Evolutionary conservation across 1,140 invertebrate species (phyloP), one percentile per base, ranked within the genome.

Genomic region (Sminthurides bifidus): DNA sequence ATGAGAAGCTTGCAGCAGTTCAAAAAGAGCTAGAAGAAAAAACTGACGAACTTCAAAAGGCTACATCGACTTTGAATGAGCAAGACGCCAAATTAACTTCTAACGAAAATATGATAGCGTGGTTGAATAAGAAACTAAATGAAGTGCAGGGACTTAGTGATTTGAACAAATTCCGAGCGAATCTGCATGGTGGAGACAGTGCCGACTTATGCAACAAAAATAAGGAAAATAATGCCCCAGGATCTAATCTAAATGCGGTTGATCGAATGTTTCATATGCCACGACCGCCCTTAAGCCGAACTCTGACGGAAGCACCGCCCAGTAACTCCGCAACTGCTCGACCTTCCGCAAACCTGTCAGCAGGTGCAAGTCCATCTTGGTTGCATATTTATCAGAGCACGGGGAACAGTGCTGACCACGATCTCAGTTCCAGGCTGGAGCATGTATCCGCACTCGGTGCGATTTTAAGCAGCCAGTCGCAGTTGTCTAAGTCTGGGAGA

Each of bases 91-190:
- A 44, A 23, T 4, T 43, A 6, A 37, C 53, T 41, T 48, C 56
- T 8, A 56, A 63, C 27, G 56, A 63, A 59, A 59, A 53, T 50
- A 56, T 63, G 57, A 57, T 63, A 15, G 21, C 53, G 2, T 63
- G 61, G 61, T 27, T 63, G 10, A 63, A 63, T 40, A 59, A 63
- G 35, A 56, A 63, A 46, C 33, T 63, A 5, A 63, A 63, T 49
- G 53, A 63, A 49, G 30, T 58, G 33, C 56, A 63, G 46, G 56
- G 57, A 14, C 26, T 61, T 1, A 51, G 52, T 19, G 56, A 61
- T 35, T 41, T 58, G 27, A 37, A 17, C 2, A 57, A 52, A 52
- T 54, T 57, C 44, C 45, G 59, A 1, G 24, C 49, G 23, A 61
- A 61, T 58, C 41, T 61, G 31, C 15, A 19, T 6, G 26, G 12